Evolutionary conservation across 2,888 invertebrate genomes (phyloP).

Genomic region (Drosophila atripex): DNA sequence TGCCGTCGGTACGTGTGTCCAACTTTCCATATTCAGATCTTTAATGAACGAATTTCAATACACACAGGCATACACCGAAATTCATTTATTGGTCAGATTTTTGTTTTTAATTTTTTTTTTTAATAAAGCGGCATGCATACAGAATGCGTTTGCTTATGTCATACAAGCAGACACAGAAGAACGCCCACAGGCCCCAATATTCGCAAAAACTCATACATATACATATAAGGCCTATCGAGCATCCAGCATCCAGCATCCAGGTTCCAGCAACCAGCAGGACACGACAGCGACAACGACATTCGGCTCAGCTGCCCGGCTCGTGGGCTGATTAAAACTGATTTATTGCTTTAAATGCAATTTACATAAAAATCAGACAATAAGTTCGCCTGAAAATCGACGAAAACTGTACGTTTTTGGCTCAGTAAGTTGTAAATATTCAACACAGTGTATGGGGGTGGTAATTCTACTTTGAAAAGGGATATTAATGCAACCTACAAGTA

Average conservation of each 20-base stretch:
- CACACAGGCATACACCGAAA: slow-evolving; percentile 17
- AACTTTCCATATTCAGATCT: slow-evolving; percentile 42
- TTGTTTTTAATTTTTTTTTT: slow-evolving; percentile 35
- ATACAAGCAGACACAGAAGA: slow-evolving; percentile 3
- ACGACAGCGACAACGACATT: slow-evolving; percentile 30
- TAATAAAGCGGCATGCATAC: slow-evolving; percentile 59
- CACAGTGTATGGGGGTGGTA: slow-evolving; percentile 3
- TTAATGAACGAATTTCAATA: slow-evolving; percentile 65
- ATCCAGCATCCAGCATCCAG: slow-evolving; percentile 40
- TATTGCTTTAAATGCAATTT: slow-evolving; percentile 77
- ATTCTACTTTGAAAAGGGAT: not conserved
- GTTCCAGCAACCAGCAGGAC: slow-evolving; percentile 6
- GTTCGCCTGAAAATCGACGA: slow-evolving; percentile 25
- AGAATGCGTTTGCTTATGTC: slow-evolving; percentile 48
- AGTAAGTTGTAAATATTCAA: slow-evolving; percentile 52
- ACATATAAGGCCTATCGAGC: slow-evolving; percentile 50
- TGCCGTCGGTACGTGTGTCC: slow-evolving; percentile 1
- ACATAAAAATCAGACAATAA: slow-evolving; percentile 64
- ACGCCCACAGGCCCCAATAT: slow-evolving; percentile 18
- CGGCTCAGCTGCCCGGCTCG: slow-evolving; percentile 65
- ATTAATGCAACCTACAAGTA: not conserved
- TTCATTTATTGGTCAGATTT: slow-evolving; percentile 35
- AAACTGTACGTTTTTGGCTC: slow-evolving; percentile 52
- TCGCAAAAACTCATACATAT: slow-evolving; percentile 10
- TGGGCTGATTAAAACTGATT: slow-evolving; percentile 76